Evolutionary conservation across 2,888 invertebrate genomes (phyloP).

Genomic region (Nemapogon koenigi): DNA sequence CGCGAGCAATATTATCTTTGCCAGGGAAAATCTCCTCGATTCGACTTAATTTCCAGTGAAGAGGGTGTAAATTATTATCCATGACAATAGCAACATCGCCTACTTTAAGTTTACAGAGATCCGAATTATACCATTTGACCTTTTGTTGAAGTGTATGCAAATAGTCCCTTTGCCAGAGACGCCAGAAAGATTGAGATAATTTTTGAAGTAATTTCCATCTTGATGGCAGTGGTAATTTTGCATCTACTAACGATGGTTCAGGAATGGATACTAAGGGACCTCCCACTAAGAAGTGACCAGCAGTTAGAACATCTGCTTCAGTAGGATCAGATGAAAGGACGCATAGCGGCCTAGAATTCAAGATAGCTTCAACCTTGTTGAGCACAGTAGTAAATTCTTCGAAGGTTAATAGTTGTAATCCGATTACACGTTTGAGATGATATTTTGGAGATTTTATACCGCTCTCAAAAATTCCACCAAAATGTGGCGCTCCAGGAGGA

Average conservation of each 20-base stretch:
- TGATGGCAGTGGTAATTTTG: not conserved
- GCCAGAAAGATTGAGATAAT: conserved; percentile 16
- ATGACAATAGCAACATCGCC: conserved; percentile 11
- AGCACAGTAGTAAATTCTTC: conserved; percentile 19
- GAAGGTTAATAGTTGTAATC: conserved; percentile 15
- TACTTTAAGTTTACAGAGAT: conserved; percentile 1
- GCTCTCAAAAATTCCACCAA: conserved; percentile 23
- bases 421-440: conserved; percentile 19
- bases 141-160: conserved; percentile 18
- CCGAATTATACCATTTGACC: conserved; percentile 13
- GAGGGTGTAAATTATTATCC: conserved; percentile 6
- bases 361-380: conserved; percentile 18
- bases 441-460: conserved; percentile 21
- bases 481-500: conserved; percentile 20
- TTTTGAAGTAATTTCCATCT: conserved; percentile 10
- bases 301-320: conserved; percentile 14
- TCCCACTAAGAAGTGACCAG: conserved; percentile 17
- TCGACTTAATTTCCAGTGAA: conserved; percentile 12
- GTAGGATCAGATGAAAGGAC: conserved; percentile 10
- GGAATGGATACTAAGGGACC: conserved; percentile 13
- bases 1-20: conserved; percentile 13
- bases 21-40: conserved; percentile 13
- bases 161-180: conserved; percentile 16
- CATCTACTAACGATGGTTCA: conserved; percentile 2
- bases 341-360: conserved; percentile 20